Percentiles rank a stretch among this genome's conserved stretches.
Evolutionary conservation across 2,113 vertebrate species (phyloP).

Genomic region (Euleptes europaea): DNA sequence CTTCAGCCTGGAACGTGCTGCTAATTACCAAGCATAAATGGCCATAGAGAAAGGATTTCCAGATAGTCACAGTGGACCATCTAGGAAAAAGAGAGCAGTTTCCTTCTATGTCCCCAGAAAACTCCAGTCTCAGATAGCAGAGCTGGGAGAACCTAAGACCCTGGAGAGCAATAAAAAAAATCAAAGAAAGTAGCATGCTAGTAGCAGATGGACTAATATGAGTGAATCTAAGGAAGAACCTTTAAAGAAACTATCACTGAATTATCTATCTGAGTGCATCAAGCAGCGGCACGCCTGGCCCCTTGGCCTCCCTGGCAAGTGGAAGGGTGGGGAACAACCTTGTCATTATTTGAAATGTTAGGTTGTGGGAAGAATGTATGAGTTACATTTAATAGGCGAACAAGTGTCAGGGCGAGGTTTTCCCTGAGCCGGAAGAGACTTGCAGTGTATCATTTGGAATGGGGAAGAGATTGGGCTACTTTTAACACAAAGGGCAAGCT

Average conservation of each 20-base stretch:
- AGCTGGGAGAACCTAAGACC: not conserved
- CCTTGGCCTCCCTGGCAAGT: not conserved
- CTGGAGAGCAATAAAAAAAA: not conserved
- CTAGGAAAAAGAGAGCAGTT: not conserved
- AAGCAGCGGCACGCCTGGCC: not conserved
- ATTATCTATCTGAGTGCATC: not conserved
- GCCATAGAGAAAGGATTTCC: not conserved
- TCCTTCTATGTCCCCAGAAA: not conserved
- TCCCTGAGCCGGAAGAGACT: not conserved
- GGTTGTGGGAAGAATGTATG: not conserved
- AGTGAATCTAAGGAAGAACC: not conserved
- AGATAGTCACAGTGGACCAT: accelerated
- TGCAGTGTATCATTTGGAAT: not conserved
- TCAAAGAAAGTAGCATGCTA: not conserved
- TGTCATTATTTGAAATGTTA: not conserved
- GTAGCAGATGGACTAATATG: not conserved
- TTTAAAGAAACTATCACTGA: not conserved
- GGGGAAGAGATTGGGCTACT: not conserved
- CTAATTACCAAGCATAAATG: no score
- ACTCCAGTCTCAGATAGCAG: not conserved
- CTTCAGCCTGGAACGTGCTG: no score
- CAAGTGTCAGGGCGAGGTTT: not conserved
- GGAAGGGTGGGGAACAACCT: not conserved
- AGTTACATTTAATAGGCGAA: not conserved
- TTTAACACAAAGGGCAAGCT: not conserved